A percentile compares a stretch with the other conserved stretches of the same genome.
These are phyloP conservation scores for Bagarius yarrelli DNA, from an alignment of 2,113 vertebrate genomes.

Conservation along the genomic window DNA sequence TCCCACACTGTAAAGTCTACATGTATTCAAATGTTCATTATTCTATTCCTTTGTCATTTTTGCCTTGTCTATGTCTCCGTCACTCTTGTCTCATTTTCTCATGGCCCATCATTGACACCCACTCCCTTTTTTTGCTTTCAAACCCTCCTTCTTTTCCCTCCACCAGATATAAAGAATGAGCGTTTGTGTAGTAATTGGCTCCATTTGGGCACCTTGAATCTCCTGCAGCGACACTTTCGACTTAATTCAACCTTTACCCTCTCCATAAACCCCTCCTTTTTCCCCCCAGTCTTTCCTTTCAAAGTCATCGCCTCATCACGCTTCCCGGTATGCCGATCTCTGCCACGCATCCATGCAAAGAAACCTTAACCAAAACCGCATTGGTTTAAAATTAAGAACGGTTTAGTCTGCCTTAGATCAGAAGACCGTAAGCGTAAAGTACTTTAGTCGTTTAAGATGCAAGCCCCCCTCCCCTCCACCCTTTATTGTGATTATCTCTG, in stretches of 20 bases:
- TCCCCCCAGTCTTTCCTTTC: constrained; percentile 49
- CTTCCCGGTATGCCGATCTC: constrained; percentile 62
- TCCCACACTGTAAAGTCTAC: too few relatives aligned
- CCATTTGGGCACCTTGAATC: constrained; percentile 66
- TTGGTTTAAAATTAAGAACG: constrained; percentile 80
- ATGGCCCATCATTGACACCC: constrained; percentile 48
- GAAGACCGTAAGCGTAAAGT: constrained; percentile 72
- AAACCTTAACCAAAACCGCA: constrained; percentile 78
- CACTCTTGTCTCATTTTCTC: constrained; percentile 43
- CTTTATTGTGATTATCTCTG: constrained; percentile 70
- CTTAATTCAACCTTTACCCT: constrained; percentile 70
- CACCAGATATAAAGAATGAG: constrained; percentile 48
- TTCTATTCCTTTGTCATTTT: background rate
- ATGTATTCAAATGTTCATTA: background rate
- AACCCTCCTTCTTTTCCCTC: constrained; percentile 30
- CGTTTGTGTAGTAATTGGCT: constrained; percentile 65
- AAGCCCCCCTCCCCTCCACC: constrained; percentile 5
- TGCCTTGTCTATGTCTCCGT: constrained; percentile 20
- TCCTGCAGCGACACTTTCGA: constrained; percentile 70
- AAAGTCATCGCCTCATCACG: constrained; percentile 69
- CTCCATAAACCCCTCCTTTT: constrained; percentile 47
- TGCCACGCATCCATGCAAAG: constrained; percentile 54
- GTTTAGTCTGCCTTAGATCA: constrained; percentile 80
- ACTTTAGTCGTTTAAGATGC: constrained; percentile 68
- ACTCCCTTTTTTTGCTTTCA: constrained; percentile 39